phyloP scores from a whole-genome alignment of 2,888 invertebrate genomes.

The Leucozona laternaria region DNA sequence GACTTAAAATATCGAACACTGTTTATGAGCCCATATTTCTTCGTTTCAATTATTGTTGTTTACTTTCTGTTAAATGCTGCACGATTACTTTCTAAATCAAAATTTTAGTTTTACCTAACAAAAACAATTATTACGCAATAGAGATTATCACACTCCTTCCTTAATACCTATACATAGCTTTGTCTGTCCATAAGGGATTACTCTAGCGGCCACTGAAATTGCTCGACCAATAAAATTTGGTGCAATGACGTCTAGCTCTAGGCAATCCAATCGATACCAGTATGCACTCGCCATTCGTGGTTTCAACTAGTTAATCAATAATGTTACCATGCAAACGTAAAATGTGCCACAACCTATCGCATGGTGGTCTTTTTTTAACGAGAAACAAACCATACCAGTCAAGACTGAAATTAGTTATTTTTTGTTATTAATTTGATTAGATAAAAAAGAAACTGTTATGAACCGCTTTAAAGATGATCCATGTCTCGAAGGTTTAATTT shows the following conservation, averaged over 20 bases:
- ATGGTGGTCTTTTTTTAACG: slow-evolving; percentile 28
- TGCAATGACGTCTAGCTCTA: slow-evolving; percentile 46
- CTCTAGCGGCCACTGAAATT: slow-evolving; percentile 19
- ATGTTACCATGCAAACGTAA: slow-evolving; percentile 53
- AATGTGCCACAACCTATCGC: slow-evolving; percentile 29
- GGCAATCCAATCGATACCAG: slow-evolving; percentile 57
- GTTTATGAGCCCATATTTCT: no score
- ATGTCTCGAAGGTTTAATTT: slow-evolving; percentile 49
- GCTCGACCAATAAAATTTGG: slow-evolving; percentile 45
- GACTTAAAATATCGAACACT: no score
- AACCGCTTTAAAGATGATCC: slow-evolving; percentile 51
- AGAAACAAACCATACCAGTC: slow-evolving; percentile 23
- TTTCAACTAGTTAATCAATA: slow-evolving; percentile 65
- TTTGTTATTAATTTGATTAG: slow-evolving; percentile 52
- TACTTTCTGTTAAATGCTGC: no score
- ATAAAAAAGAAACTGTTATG: slow-evolving; percentile 35
- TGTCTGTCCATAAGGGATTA: slow-evolving; percentile 27
- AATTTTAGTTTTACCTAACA: background rate
- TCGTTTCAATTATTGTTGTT: no score
- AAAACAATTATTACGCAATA: slow-evolving; percentile 22
- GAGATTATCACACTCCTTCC: slow-evolving; percentile 9
- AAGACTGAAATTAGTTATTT: slow-evolving; percentile 19
- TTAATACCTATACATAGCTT: background rate
- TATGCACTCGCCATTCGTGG: slow-evolving; percentile 49
- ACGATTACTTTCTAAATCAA: background rate